These are phyloP conservation scores for Carcharodon carcharias DNA, from an alignment of 2,797 vertebrate species.

Conservation along the genomic window DNA sequence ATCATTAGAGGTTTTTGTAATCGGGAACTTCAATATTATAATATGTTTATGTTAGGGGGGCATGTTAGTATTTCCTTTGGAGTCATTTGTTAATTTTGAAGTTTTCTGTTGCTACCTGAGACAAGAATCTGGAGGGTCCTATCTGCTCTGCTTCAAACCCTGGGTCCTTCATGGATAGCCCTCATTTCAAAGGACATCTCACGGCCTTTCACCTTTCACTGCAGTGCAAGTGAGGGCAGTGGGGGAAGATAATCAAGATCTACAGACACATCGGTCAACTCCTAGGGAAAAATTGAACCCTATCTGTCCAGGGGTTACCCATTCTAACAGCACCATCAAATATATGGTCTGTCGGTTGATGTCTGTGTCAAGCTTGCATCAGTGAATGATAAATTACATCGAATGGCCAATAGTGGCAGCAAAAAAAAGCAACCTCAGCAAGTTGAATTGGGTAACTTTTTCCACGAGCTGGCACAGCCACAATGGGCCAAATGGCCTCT, in stretches of 20 bases:
- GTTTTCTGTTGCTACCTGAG: too few relatives aligned
- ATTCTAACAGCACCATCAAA: not conserved
- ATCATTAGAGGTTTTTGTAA: not conserved
- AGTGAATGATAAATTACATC: not conserved
- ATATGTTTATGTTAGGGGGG: not conserved
- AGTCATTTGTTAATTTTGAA: too few relatives aligned
- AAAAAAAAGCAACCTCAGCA: not conserved
- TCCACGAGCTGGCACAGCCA: not conserved
- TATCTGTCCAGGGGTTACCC: not conserved
- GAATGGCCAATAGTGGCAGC: not conserved
- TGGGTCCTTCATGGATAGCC: not conserved
- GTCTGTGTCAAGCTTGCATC: not conserved
- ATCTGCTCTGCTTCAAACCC: not conserved
- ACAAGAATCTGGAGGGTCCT: too few relatives aligned
- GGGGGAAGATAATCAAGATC: not conserved
- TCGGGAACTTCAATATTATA: not conserved
- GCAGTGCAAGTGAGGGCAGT: not conserved
- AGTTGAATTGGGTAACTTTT: not conserved
- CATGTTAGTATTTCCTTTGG: not conserved
- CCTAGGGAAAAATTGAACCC: not conserved
- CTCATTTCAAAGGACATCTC: not conserved
- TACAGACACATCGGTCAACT: not conserved
- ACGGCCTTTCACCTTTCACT: not conserved
- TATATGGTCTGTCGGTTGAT: not conserved
- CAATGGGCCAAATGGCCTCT: not conserved